Conservation (phyloP, 2,797 vertebrate species). For the Philypnodon macrostomus region DNA sequence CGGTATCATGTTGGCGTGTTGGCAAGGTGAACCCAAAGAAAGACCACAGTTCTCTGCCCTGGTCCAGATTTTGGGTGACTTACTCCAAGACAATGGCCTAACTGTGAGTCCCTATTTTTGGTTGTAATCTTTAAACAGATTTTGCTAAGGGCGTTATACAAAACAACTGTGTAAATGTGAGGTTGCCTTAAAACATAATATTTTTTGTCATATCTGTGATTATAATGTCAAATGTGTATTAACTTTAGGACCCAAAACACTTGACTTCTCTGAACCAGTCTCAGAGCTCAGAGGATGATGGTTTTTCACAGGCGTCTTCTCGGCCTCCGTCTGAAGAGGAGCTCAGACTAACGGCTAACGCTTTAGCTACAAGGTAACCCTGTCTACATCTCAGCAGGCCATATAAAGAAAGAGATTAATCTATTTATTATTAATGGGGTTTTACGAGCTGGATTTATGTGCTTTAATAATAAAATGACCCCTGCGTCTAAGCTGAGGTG, state of each 20-base stretch:
- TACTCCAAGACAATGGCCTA: conserved; percentile 87
- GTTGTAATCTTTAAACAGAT: not conserved
- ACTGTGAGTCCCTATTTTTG: conserved; percentile 74
- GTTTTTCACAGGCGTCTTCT: conserved; percentile 89
- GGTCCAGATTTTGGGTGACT: conserved; percentile 91
- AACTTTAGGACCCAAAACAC: conserved; percentile 85
- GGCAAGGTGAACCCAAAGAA: conserved; percentile 92
- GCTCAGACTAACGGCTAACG: conserved; percentile 82
- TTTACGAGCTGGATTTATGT: too few species aligned
- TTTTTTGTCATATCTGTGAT: too few species aligned
- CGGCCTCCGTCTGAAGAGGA: conserved; percentile 85
- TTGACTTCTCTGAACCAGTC: conserved; percentile 83
- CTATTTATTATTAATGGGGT: too few species aligned
- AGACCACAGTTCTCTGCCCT: conserved; percentile 90
- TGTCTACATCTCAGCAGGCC: too few species aligned
- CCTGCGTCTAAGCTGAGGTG: too few species aligned
- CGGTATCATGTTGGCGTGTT: conserved; percentile 95
- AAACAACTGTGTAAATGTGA: too few species aligned
- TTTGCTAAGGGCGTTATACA: too few species aligned
- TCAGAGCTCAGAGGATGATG: conserved; percentile 92
- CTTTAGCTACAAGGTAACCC: conserved; percentile 82
- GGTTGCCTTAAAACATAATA: too few species aligned
- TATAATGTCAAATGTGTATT: too few species aligned
- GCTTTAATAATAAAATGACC: too few species aligned
- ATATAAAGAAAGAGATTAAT: too few species aligned